Conservation (phyloP, 2,888 invertebrate genomes). For the Tridacna gigas region DNA sequence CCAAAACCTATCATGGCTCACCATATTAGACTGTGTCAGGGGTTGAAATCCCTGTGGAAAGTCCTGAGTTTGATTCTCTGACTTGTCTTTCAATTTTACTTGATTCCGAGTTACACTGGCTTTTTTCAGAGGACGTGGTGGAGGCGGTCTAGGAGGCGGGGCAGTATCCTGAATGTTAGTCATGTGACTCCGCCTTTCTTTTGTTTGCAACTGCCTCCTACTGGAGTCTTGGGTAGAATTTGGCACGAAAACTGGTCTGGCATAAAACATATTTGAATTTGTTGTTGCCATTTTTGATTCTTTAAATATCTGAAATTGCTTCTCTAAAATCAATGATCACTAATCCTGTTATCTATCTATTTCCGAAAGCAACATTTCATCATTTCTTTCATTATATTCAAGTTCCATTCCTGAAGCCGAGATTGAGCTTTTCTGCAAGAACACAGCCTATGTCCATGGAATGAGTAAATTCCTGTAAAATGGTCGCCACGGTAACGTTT, state of each 20-base stretch:
- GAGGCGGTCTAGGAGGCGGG: slow-evolving; percentile 62
- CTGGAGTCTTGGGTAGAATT: neutral
- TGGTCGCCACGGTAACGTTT: slow-evolving; percentile 15
- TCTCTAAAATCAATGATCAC: too few relatives aligned
- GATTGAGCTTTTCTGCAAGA: neutral
- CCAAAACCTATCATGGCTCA: slow-evolving; percentile 72
- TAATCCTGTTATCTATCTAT: too few relatives aligned
- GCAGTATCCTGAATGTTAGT: slow-evolving; percentile 40
- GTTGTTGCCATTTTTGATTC: slow-evolving; percentile 14
- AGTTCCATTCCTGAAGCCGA: neutral
- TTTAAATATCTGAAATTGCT: neutral
- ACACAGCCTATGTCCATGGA: neutral
- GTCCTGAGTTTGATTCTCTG: neutral
- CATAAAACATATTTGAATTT: slow-evolving; percentile 49
- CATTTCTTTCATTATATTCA: too few relatives aligned
- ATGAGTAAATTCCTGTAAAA: slow-evolving; percentile 25
- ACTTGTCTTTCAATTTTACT: slow-evolving; percentile 14
- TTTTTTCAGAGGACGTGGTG: slow-evolving; percentile 47
- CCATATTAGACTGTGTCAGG: slow-evolving; percentile 72
- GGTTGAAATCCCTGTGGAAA: slow-evolving; percentile 65
- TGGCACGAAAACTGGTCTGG: slow-evolving; percentile 47
- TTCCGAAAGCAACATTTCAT: too few relatives aligned
- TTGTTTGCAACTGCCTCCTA: neutral
- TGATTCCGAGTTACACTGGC: slow-evolving; percentile 26
- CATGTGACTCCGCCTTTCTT: slow-evolving; percentile 8